phyloP scores from a whole-genome alignment of 2,888 invertebrate genomes.

The Pachycephus smyrnensis region DNA sequence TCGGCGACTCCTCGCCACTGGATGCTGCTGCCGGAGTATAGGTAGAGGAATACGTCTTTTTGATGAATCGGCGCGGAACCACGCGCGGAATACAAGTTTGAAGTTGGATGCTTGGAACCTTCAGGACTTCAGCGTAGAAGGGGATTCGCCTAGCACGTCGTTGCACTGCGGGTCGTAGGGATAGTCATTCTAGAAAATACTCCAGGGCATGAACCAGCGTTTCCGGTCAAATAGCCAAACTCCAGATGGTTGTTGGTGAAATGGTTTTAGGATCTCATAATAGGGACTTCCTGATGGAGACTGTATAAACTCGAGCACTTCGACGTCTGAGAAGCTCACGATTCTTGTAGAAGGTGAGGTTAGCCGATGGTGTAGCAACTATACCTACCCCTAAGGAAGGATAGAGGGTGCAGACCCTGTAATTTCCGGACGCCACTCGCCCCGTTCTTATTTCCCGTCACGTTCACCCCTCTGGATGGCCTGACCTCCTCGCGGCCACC shows the following conservation, averaged over 20 bases:
- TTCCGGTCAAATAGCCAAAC: neutral
- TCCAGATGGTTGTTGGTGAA: neutral
- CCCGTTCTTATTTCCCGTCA: slow-evolving; percentile 65
- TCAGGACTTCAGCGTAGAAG: neutral
- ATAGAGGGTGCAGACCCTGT: slow-evolving; percentile 51
- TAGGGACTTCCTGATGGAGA: neutral
- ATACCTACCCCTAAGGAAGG: neutral
- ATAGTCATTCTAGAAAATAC: neutral
- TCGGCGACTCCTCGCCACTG: slow-evolving; percentile 21
- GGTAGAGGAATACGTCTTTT: slow-evolving; percentile 33
- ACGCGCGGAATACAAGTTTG: slow-evolving; percentile 44
- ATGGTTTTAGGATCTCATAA: neutral
- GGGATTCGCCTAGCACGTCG: neutral
- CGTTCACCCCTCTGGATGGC: slow-evolving; percentile 46
- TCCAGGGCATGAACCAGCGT: neutral
- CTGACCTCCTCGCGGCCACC: slow-evolving; percentile 9
- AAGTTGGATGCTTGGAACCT: neutral
- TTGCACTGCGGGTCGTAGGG: neutral
- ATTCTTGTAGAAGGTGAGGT: neutral
- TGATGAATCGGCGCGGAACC: slow-evolving; percentile 51
- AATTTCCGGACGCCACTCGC: slow-evolving; percentile 63
- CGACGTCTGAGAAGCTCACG: neutral
- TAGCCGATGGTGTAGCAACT: neutral
- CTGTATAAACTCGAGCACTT: neutral
- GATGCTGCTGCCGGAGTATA: slow-evolving; percentile 9